Evolutionary conservation across 2,888 invertebrate species (phyloP).

Genomic region (Barypeithes pellucidus): DNA sequence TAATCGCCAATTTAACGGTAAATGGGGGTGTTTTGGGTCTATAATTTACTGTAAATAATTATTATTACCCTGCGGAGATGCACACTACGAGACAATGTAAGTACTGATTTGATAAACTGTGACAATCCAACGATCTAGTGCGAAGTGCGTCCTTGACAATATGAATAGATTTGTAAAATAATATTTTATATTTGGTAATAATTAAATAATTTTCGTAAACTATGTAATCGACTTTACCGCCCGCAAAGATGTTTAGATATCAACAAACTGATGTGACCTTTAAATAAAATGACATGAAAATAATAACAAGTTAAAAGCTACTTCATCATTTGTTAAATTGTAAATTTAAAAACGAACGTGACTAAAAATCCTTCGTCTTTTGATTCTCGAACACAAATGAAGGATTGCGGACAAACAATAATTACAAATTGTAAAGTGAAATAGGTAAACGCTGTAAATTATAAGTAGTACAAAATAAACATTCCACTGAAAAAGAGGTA

Average conservation of each 20-base stretch:
- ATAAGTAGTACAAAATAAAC: constrained; percentile 32
- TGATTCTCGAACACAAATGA: constrained; percentile 19
- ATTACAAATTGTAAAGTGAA: constrained; percentile 33
- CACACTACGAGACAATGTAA: constrained; percentile 7
- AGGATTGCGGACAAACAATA: constrained; percentile 31
- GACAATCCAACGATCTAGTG: constrained; percentile 8
- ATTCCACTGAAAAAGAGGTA: constrained; percentile 24
- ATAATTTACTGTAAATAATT: constrained; percentile 24
- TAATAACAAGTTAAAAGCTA: constrained; percentile 27
- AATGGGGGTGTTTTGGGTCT: constrained; percentile 21
- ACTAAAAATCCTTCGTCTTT: constrained; percentile 27
- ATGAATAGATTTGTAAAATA: too few relatives aligned
- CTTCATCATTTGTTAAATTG: constrained; percentile 24
- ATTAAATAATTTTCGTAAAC: background rate
- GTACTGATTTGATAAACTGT: background rate
- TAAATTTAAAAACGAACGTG: constrained; percentile 14
- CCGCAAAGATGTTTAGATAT: background rate
- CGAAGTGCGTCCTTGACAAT: too few relatives aligned
- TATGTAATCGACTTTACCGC: background rate
- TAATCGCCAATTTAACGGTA: constrained; percentile 23
- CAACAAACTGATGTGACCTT: constrained; percentile 1
- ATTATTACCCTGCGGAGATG: constrained; percentile 7
- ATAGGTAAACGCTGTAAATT: constrained; percentile 27
- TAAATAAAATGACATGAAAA: constrained; percentile 17
- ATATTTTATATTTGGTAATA: background rate